Base-by-base conservation (phyloP, 2,797 vertebrate genomes). In the Tachyglossus aculeatus region DNA sequence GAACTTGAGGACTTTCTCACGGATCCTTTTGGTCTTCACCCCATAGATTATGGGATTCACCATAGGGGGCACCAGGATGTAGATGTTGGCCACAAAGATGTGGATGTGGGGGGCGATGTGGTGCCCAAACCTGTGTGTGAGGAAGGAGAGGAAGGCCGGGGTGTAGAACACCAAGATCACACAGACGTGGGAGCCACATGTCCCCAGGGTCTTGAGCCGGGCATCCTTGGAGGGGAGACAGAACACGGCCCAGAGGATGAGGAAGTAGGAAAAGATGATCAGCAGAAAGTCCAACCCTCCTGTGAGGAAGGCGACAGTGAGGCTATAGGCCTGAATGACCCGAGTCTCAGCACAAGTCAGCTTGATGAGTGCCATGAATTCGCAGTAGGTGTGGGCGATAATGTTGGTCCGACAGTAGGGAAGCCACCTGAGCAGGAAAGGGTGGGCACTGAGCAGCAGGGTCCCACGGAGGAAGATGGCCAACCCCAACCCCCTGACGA, bases 351-450 rank as follows among this genome's bases (percentile, higher is more conserved):
- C 85, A 13, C 86, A 92, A 10, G 91, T 85, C 1, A 93, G 84
- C 40, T 89, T 92, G 67, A 92, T 91, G 24, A 94, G 32, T 7
- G 92, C 92, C 33, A 91, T 80, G 24, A 94, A 91, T 57, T 93
- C 90, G 9, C 93, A 94, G 80, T 79, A 92, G 1, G 86, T 84
- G 29, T 93, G 90, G 9, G 61, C 45, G 25, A 94, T 84, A 0
- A 51, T 1, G 43, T 77, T n/a, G n/a, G n/a, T n/a, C 39, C 2
- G 36, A 21, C 74, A 83, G 72, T 67, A 92, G 82, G 50, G 88
- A 88, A 3, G 86, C 81, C 54, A 93, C 31, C 2, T 29, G 34
- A 25, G 77, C 15, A 38, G 83, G 84, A 48, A 91, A 78, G 64
- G 88, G 7, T 10, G 84, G 7, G 21, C 89, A 13, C 5, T 78